Percentiles rank a stretch among this genome's conserved stretches.
phyloP scores from a whole-genome alignment of 2,888 invertebrate species.

The Polymixis flavicincta region DNA sequence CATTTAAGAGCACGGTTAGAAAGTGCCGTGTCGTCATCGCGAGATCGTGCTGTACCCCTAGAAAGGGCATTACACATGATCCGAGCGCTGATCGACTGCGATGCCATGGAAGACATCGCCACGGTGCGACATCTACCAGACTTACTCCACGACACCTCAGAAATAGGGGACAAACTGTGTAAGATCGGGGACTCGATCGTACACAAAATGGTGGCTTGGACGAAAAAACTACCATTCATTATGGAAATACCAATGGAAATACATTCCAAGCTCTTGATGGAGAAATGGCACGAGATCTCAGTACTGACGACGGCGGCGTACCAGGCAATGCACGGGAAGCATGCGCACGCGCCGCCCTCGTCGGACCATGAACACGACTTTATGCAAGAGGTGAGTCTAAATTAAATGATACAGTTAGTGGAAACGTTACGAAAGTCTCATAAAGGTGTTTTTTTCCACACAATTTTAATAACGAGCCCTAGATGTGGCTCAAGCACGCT shows the following conservation, averaged over 20 bases:
- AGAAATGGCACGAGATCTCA: constrained; percentile 99
- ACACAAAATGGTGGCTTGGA: constrained; percentile 99
- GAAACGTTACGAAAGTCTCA: constrained; percentile 49
- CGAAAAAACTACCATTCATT: constrained; percentile 99
- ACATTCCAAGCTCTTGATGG: constrained; percentile 98
- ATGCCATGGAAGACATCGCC: constrained; percentile 98
- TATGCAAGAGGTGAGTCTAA: constrained; percentile 94
- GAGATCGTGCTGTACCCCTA: constrained; percentile 95
- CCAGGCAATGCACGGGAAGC: constrained; percentile 96
- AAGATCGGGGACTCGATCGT: constrained; percentile 99
- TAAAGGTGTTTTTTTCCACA: constrained; percentile 57
- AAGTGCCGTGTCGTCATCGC: constrained; percentile 96
- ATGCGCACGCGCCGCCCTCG: constrained; percentile 85
- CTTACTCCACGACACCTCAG: constrained; percentile 97
- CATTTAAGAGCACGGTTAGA: constrained; percentile 97
- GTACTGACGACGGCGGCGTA: constrained; percentile 98
- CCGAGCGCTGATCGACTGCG: constrained; percentile 98
- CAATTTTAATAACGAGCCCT: constrained; percentile 70
- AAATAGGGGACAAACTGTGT: constrained; percentile 97
- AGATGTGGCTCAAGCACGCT: constrained; percentile 75
- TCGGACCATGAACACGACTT: constrained; percentile 94
- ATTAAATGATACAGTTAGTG: constrained; percentile 46
- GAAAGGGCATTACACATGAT: constrained; percentile 97
- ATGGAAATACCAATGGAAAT: constrained; percentile 98
- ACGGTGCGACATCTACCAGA: constrained; percentile 97